phyloP scores from a whole-genome alignment of 2,888 invertebrate genomes.

The Clepsis dumicolana region DNA sequence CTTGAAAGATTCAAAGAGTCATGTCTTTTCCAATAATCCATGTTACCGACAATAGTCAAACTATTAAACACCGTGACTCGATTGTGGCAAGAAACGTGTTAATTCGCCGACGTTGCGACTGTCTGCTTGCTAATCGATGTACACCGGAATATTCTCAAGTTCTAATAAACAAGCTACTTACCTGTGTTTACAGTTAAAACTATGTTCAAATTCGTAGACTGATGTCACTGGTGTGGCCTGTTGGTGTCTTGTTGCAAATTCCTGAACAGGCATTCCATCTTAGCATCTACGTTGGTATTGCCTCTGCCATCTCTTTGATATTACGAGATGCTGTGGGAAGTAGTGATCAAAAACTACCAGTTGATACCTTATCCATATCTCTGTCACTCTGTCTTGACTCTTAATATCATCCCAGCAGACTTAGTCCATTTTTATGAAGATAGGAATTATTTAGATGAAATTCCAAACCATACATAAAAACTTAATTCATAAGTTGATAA shows the following conservation, averaged over 20 bases:
- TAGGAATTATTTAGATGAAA: too few relatives aligned
- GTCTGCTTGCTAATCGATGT: conserved; percentile 24
- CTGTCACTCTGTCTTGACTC: too few relatives aligned
- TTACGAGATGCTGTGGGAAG: too few relatives aligned
- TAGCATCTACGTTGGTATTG: background rate
- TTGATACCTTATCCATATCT: too few relatives aligned
- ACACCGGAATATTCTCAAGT: conserved; percentile 18
- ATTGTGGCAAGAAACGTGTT: conserved; percentile 24
- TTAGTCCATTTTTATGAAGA: too few relatives aligned
- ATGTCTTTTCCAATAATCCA: conserved; percentile 1
- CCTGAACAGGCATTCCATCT: background rate
- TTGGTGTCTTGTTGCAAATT: background rate
- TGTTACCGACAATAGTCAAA: conserved; percentile 14
- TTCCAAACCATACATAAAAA: too few relatives aligned
- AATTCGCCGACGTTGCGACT: conserved; percentile 30
- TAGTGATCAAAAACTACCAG: too few relatives aligned
- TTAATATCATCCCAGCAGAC: too few relatives aligned
- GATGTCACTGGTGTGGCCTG: too few relatives aligned
- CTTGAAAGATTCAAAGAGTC: background rate
- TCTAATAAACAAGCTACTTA: background rate
- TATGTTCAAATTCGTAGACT: background rate
- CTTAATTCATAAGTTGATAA: too few relatives aligned
- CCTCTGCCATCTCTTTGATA: too few relatives aligned
- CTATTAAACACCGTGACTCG: conserved; percentile 27
- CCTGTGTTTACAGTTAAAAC: background rate